A percentile compares a stretch with the other conserved stretches of the same genome.
Evolutionary conservation across 2,113 vertebrate species (phyloP).

Genomic region (Zosterops hypoxanthus): DNA sequence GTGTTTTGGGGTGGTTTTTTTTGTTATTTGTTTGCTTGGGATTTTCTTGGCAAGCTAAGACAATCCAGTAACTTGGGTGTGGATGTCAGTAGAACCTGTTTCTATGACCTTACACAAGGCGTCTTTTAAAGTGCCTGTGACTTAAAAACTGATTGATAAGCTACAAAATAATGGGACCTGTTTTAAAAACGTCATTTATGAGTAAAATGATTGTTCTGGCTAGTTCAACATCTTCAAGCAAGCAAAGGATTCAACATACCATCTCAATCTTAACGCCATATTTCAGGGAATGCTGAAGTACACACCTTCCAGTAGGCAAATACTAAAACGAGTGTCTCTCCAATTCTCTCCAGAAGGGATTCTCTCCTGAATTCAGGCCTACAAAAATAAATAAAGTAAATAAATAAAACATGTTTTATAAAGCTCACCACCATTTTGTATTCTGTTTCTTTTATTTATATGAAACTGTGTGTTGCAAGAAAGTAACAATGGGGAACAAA

Average conservation of each 20-base stretch:
- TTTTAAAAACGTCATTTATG: background rate
- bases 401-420: background rate
- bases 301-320: background rate
- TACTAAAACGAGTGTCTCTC: background rate
- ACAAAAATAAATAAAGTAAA: background rate
- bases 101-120: background rate
- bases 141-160: background rate
- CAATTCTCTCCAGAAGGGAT: background rate
- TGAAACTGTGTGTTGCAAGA: background rate
- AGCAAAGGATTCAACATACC: background rate
- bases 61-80: background rate
- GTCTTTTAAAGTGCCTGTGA: background rate
- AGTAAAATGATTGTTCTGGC: background rate
- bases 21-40: background rate
- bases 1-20: too few relatives aligned
- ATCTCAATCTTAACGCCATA: background rate
- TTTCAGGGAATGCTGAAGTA: background rate
- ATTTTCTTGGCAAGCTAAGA: background rate
- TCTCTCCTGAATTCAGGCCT: background rate
- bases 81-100: background rate
- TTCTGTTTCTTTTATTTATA: background rate
- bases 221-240: accelerated
- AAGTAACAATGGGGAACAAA: background rate
- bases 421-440: background rate
- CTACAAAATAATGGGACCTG: background rate